Base-by-base conservation (phyloP, 2,113 vertebrate species). In the Hippocampus guttulatus region DNA sequence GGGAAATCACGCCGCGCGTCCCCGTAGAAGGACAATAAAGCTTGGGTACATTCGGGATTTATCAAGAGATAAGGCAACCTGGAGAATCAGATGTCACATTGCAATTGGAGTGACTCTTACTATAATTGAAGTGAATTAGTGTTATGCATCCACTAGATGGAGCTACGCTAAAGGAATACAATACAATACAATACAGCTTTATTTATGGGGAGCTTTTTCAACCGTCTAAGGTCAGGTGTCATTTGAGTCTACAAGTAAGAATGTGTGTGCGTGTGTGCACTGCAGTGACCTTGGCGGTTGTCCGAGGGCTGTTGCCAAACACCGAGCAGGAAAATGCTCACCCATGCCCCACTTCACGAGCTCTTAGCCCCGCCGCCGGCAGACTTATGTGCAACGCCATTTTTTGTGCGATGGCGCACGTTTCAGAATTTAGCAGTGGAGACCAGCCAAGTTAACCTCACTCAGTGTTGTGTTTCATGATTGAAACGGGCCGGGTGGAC, bases 341-440 rank as follows among this genome's bases (percentile, higher is more conserved):
- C 89, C 91, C 88, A 81, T 93, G 88, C 67, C 79, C 87, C 80
- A 91, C 81, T 90, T 87, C 64, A 77, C 54, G 71, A 71, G 68
- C 72, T 21, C 58, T 52, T 9, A 1, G 68, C 68, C 43, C 10
- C 20, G 43, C 58, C 21, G 14, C 60, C 18, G 0, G 57, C 25
- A 70, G 68, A 80, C 72, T 54, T 7, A 43, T 57, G 21, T 2
- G 49, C 58, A 33, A 61, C 6, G 58, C 66, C 33, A 55, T 76
- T 47, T 62, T 64, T 65, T 68, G 65, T 49, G 0, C 11, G 41
- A 27, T 27, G 27, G 30, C 10, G 49, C 16, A 68, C 30, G 33
- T 68, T 38, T 30, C 18, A 54, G 15, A n/a, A 30, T n/a, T 27
- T 25, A 41, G 4, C 49, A 2, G 38, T 33, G 62, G 38, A 64